Base-by-base conservation (phyloP, 2,797 vertebrate species). In the Xenops minutus region DNA sequence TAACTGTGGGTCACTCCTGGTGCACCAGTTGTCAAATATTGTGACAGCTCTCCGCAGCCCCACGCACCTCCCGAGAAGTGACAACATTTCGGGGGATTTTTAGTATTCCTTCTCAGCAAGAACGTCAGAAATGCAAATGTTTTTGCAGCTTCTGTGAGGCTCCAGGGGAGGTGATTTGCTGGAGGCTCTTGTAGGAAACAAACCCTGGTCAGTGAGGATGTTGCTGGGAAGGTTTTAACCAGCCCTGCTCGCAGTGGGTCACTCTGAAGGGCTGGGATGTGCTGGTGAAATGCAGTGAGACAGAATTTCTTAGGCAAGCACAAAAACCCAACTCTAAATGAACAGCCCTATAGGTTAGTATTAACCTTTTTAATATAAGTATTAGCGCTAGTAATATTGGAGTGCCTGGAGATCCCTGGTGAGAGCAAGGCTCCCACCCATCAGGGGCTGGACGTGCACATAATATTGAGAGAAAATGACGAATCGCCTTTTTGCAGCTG, bases 391-490 rank as follows among this genome's bases (percentile, higher is more conserved):
- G 54, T 10, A 67, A 18, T 1, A 9, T 14, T 2, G 2, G 49
- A 55, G 78, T 23, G 71, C 59, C 68, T 19, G 41, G 24, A 55
- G 41, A 23, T 7, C 19, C 63, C 44, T 7, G 26, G 67, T 4
- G 63, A 75, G 79, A 54, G 51, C 41, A 37, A 59, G 15, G 37
- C 56, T 41, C 7, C 44, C 26, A 12, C 23, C 3, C 6, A 0
- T 14, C 4, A 20, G 29, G 30, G 59, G 7, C 22, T 0, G 0
- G 5, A 22, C 1, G 1, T 4, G 17, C 66, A 12, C 9, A 0
- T 4, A 43, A 59, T 5, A 0, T 1, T 3, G 34, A 55, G 23
- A 26, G 12, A 39, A 63, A 68, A 74, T 1, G 20, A 67, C 56
- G 44, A 71, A 67, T 48, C 22, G 9, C 49, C 52, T 52, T 48